Percentiles rank a stretch among this genome's conserved stretches.
Evolutionary conservation across 2,113 vertebrate species (phyloP).

Genomic region (Agapornis roseicollis): DNA sequence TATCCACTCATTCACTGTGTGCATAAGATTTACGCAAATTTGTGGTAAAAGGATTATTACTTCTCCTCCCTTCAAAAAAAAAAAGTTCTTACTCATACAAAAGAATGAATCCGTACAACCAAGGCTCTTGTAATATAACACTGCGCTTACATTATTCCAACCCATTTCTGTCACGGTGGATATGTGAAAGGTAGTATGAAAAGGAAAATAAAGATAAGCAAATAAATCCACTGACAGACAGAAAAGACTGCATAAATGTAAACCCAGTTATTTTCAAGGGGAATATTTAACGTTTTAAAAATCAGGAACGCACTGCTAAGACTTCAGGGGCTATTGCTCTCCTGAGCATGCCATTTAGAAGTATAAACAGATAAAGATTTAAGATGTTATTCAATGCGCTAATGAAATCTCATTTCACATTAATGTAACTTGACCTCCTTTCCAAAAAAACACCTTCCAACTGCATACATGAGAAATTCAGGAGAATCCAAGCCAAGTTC

Average conservation of each 20-base stretch:
- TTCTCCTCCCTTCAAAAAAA: background rate
- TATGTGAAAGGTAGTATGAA: slow-evolving; percentile 36
- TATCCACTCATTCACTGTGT: slow-evolving; percentile 18
- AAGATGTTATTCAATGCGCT: background rate
- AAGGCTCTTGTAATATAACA: slow-evolving; percentile 55
- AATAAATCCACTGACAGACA: slow-evolving; percentile 18
- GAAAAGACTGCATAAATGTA: background rate
- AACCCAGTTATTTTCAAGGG: background rate
- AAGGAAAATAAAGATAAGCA: slow-evolving; percentile 50
- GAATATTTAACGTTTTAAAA: background rate
- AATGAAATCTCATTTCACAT: background rate
- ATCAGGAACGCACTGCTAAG: background rate
- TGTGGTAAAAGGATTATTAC: slow-evolving; percentile 38
- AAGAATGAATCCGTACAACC: slow-evolving; percentile 58
- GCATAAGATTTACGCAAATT: slow-evolving; percentile 37
- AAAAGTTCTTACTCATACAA: slow-evolving; percentile 42
- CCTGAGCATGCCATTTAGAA: background rate
- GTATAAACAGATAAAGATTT: background rate
- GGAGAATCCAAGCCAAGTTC: background rate
- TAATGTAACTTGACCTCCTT: background rate
- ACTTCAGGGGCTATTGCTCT: background rate
- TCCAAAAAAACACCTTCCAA: background rate
- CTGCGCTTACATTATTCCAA: slow-evolving; percentile 66
- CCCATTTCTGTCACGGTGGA: slow-evolving; percentile 25
- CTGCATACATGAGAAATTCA: background rate